Evolutionary conservation across 2,888 invertebrate species (phyloP).

Genomic region (Epiblema foenella): DNA sequence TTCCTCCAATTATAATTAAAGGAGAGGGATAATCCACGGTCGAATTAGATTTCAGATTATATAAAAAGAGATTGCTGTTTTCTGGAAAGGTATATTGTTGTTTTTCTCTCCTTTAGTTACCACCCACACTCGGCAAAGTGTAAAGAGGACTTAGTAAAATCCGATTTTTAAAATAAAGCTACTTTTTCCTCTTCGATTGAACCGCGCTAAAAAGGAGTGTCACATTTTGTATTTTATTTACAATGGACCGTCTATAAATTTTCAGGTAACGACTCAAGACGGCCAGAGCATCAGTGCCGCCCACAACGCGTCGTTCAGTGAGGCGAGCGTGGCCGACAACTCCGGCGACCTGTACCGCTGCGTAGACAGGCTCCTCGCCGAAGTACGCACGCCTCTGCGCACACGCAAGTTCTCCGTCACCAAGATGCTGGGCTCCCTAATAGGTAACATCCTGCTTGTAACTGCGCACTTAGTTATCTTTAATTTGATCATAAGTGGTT

Average conservation of each 20-base stretch:
- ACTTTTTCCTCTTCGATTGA: background rate
- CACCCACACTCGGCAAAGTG: background rate
- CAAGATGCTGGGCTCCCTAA: constrained; percentile 91
- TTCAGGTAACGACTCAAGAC: constrained; percentile 89
- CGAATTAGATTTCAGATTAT: constrained; percentile 14
- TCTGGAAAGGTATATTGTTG: background rate
- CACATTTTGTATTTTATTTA: background rate
- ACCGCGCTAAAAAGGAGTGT: background rate
- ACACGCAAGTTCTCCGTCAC: constrained; percentile 90
- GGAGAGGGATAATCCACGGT: constrained; percentile 36
- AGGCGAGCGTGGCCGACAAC: constrained; percentile 93
- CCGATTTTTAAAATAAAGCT: background rate
- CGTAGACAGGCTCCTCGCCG: constrained; percentile 88
- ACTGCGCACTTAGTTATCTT: background rate
- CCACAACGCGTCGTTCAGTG: constrained; percentile 90
- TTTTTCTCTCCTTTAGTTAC: background rate
- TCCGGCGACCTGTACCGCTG: constrained; percentile 89
- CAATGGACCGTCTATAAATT: constrained; percentile 48
- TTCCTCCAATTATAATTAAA: constrained; percentile 48
- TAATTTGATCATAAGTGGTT: background rate
- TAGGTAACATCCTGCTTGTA: constrained; percentile 73
- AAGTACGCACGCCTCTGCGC: constrained; percentile 87
- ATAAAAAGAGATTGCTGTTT: background rate
- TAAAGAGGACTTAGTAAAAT: background rate
- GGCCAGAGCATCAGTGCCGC: constrained; percentile 88